A percentile compares a stretch with the other conserved stretches of the same genome.
These are phyloP conservation scores for Scolanthus callimorphus DNA, from an alignment of 92 coral and sea anemone species.

Conservation along the genomic window DNA sequence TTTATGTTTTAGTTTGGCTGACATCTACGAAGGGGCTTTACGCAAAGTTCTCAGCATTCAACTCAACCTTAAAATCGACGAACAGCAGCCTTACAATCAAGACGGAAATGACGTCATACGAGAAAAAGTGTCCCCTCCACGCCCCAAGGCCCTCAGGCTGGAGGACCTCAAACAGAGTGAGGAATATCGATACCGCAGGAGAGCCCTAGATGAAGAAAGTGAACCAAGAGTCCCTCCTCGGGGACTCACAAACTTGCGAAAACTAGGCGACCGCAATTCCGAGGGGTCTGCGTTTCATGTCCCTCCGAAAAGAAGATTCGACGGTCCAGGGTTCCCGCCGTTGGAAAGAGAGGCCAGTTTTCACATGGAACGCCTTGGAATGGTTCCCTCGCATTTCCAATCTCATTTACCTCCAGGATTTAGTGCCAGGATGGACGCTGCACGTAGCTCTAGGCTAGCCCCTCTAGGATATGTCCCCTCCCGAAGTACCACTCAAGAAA, in stretches of 20 bases:
- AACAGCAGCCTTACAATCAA: slow-evolving; percentile 53
- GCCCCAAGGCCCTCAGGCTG: slow-evolving; percentile 32
- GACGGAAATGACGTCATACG: slow-evolving; percentile 49
- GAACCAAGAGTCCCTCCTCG: slow-evolving; percentile 44
- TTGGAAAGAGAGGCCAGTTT: slow-evolving; percentile 30
- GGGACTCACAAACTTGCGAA: slow-evolving; percentile 55
- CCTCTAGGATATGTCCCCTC: slow-evolving; percentile 34
- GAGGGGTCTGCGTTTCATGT: slow-evolving; percentile 89
- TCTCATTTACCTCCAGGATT: slow-evolving; percentile 38
- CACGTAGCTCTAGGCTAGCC: slow-evolving; percentile 24
- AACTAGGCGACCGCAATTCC: slow-evolving; percentile 47
- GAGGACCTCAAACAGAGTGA: slow-evolving; percentile 34
- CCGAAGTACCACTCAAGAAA: slow-evolving; percentile 28
- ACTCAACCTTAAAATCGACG: slow-evolving; percentile 71
- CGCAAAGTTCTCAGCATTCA: slow-evolving; percentile 75
- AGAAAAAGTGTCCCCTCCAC: slow-evolving; percentile 42
- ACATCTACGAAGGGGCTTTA: slow-evolving; percentile 85
- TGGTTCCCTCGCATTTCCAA: slow-evolving; percentile 26
- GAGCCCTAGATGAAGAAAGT: slow-evolving; percentile 34
- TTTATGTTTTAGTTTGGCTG: slow-evolving; percentile 63
- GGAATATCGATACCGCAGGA: slow-evolving; percentile 46
- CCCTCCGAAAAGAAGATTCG: slow-evolving; percentile 62
- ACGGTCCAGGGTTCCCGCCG: slow-evolving; percentile 27
- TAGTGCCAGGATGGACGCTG: slow-evolving; percentile 41
- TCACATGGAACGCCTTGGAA: slow-evolving; percentile 39